Evolutionary conservation across 2,113 vertebrate genomes (phyloP).

Genomic region (rat (Rattus norvegicus)): GRCr8 NC_086024.1:125360501-125361000

Average conservation of each 20-base stretch:
- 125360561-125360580: slow-evolving; percentile 87
- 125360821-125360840: slow-evolving; percentile 85
- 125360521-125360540: slow-evolving; percentile 44
- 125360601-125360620: slow-evolving; percentile 80
- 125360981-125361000: no score
- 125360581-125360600: slow-evolving; percentile 83
- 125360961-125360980: slow-evolving; percentile 77
- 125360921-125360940: slow-evolving; percentile 80
- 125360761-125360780: slow-evolving; percentile 92
- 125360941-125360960: slow-evolving; percentile 80
- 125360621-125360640: slow-evolving; percentile 84
- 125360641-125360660: slow-evolving; percentile 91
- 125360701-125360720: slow-evolving; percentile 90
- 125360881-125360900: no score
- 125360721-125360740: slow-evolving; percentile 89
- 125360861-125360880: no score
- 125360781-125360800: slow-evolving; percentile 91
- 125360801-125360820: slow-evolving; percentile 91
- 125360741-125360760: slow-evolving; percentile 90
- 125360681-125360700: slow-evolving; percentile 87
- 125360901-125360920: slow-evolving; percentile 68
- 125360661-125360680: slow-evolving; percentile 89
- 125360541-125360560: slow-evolving; percentile 20
- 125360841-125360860: no score
- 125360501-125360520: slow-evolving; percentile 42